Conservation (phyloP, 2,797 vertebrate genomes). For the Limnodromus scolopaceus region DNA sequence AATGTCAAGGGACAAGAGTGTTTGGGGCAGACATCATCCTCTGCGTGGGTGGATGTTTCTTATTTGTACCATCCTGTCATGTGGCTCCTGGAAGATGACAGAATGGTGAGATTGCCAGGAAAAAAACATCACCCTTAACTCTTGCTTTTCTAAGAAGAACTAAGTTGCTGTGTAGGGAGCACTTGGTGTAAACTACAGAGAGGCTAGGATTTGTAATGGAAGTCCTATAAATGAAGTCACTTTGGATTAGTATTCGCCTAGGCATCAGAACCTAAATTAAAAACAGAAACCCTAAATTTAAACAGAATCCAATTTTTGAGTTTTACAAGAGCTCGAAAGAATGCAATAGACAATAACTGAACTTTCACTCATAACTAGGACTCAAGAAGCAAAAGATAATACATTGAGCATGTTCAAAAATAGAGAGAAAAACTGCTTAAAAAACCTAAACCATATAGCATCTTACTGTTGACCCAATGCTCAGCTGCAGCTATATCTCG, state of each 20-base stretch:
- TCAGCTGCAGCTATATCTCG: not conserved
- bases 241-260: not conserved
- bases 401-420: not conserved
- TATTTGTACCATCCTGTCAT: slow-evolving; percentile 51
- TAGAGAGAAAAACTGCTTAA: not conserved
- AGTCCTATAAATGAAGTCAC: not conserved
- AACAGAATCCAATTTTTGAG: not conserved
- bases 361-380: not conserved
- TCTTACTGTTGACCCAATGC: not conserved
- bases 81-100: slow-evolving; percentile 14
- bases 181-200: not conserved
- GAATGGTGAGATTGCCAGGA: slow-evolving; percentile 31
- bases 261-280: not conserved
- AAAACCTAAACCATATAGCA: not conserved
- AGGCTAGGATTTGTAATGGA: not conserved
- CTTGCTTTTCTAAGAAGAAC: not conserved
- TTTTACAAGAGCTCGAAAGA: not conserved
- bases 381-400: not conserved
- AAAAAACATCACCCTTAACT: slow-evolving; percentile 37
- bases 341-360: not conserved
- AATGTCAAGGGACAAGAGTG: slow-evolving; percentile 3
- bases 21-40: slow-evolving; percentile 10
- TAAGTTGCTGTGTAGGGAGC: not conserved
- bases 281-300: not conserved
- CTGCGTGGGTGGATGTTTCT: slow-evolving; percentile 8